Evolutionary conservation across 2,888 invertebrate genomes (phyloP), one percentile per base, ranked within the genome.

Genomic region (Drosophila greeni): DNA sequence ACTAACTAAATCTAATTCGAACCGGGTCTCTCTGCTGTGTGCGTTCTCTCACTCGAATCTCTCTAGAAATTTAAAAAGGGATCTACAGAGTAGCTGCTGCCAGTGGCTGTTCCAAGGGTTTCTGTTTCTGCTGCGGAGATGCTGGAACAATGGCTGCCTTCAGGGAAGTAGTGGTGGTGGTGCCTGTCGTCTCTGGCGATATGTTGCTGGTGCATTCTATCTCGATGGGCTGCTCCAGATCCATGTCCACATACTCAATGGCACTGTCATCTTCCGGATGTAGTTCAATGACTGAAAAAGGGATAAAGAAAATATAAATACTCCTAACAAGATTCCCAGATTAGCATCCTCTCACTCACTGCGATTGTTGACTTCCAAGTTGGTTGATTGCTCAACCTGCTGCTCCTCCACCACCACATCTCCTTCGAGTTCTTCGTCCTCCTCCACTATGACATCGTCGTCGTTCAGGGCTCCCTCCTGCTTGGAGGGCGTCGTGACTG

Each of bases 191-290:
- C 36, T 73, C 76, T 14, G 70, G 58, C 45, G 77, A 71, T 70
- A 73, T 66, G 69, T 73, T 82, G 62, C 62, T 76, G 56, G 68
- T 78, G 54, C 72, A 71, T 51, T 75, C 67, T 12, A 81, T 78
- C 59, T 83, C 81, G 34, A 81, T 73, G 8, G 81, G 77, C 70
- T 84, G 82, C 37, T 77, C 75, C 18, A 81, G 39, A 9, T 82
- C 84, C 84, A 82, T 82, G 48, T 82, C 81, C 58, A 83, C 77
- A 49, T 82, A 83, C 59, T 82, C 84, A 48, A 81, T 79, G 55
- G 80, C 70, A 43, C 70, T 74, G 37, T 75, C 75, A 37, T 70
- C 74, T 9, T 72, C 82, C 18, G 72, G 72, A 36, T 76, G 66
- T 26, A 82, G 54, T 67, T 83, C 82, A 48, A 82, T 79, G 14